Conservation (phyloP, 2,888 invertebrate genomes). For the Megastigmus dorsalis region DNA sequence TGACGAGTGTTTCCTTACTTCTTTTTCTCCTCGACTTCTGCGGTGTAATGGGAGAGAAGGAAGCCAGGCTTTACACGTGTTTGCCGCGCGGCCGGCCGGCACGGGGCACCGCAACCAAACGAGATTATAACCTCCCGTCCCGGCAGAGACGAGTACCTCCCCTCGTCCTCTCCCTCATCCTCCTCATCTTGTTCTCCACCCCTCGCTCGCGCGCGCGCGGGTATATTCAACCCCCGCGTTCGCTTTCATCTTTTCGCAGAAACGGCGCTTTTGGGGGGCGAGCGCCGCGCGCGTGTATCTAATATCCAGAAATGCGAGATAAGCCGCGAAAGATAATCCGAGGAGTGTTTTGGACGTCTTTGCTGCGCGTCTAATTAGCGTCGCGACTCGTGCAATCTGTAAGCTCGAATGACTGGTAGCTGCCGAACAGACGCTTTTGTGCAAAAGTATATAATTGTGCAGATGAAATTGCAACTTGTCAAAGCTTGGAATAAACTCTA, state of each 20-base stretch:
- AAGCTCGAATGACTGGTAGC: no score
- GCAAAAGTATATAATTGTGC: no score
- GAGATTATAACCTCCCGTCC: conserved; percentile 19
- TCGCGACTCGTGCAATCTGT: no score
- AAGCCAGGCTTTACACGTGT: conserved; percentile 58
- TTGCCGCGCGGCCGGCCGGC: conserved; percentile 56
- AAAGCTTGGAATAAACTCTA: no score
- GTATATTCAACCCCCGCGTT: background rate
- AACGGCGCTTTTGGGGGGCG: background rate
- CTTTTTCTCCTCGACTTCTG: background rate
- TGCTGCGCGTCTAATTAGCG: no score
- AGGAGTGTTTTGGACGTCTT: no score
- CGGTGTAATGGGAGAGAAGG: conserved; percentile 52
- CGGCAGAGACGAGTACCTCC: no score
- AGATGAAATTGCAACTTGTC: no score
- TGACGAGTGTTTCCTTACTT: background rate
- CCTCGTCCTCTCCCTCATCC: background rate
- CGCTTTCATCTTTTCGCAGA: conserved; percentile 49
- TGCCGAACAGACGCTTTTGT: no score
- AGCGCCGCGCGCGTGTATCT: no score
- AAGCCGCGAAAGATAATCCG: no score
- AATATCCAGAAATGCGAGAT: no score
- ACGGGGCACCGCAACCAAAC: conserved; percentile 46
- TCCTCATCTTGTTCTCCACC: background rate
- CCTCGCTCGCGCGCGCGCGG: background rate